Percentiles rank a stretch among this genome's conserved stretches.
These are phyloP conservation scores for Talpa occidentalis DNA, from an alignment of 2,113 vertebrate genomes.

Conservation along the genomic window DNA sequence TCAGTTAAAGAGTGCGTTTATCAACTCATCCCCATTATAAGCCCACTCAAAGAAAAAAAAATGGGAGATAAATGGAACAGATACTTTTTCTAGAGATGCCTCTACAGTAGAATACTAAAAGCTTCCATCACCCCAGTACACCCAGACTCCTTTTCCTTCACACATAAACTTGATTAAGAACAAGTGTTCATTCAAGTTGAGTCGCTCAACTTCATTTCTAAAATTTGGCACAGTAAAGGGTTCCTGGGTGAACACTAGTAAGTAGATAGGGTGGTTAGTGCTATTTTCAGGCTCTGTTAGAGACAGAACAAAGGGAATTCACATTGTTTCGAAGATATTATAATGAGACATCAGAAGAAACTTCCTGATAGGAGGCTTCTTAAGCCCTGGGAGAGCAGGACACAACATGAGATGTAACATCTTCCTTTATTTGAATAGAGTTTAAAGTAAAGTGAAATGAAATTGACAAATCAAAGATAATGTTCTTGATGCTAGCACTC, in stretches of 20 bases:
- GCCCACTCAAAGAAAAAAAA: background rate
- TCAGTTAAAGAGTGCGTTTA: background rate
- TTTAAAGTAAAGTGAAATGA: conserved; percentile 17
- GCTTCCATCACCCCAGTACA: background rate
- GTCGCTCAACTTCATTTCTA: background rate
- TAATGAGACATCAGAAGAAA: background rate
- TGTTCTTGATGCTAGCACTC: background rate
- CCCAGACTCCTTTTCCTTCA: background rate
- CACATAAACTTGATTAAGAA: background rate
- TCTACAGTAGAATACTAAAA: background rate
- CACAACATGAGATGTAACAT: background rate
- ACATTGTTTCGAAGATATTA: background rate
- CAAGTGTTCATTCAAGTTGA: background rate
- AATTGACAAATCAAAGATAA: background rate
- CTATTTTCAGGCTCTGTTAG: background rate
- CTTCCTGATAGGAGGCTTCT: background rate
- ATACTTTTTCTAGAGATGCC: background rate
- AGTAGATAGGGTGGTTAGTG: background rate
- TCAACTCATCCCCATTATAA: background rate
- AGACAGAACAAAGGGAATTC: background rate
- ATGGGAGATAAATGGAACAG: accelerated
- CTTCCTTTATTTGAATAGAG: background rate
- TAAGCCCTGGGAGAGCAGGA: background rate
- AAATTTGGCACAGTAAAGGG: conserved; percentile 19
- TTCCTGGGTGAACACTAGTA: background rate